Evolutionary conservation across 2,888 invertebrate genomes (phyloP), one percentile per base, ranked within the genome.

Genomic region (Melanostoma scalare): DNA sequence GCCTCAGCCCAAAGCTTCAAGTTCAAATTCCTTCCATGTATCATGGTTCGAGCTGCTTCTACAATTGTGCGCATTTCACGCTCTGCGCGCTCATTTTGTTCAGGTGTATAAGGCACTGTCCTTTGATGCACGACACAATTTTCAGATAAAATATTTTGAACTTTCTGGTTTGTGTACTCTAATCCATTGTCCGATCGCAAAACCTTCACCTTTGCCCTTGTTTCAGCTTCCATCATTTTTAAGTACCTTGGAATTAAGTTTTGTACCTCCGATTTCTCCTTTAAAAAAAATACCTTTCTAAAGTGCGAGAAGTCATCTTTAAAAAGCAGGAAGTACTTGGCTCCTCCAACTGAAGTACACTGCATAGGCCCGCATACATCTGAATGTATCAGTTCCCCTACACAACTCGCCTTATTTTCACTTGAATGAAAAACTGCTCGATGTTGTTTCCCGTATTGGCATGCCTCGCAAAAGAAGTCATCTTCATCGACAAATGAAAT

Each of bases 1-100:
- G 90, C 90, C 85, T 91, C 90, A 4, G 89, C 89, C 90, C 90
- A 91, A 4, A 89, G 84, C 20, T 86, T 85, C 48, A 86, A 71
- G 38, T 79, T 58, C 6, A 89, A 40, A 0, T 86, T 87, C 74
- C 76, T 85, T 8, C 69, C 63, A 81, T 86, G 75, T 31, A 86
- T 79, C 78, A 87, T 85, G 6, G 85, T 50, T 36, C 89, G 80
- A 31, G 88, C 88, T 20, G 88, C 86, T 85, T 89, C 89, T 89
- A 20, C 20, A 20, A 20, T 20, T 20, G 20, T 20, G 20, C 20
- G 20, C 20, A 20, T 20, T 20, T 20, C 88, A 6, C 89, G 84
- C 68, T 90, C 89, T 0, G 88, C 88, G 60, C 85, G 80, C 4
- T 89, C 89, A 85, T 91, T 91, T 85, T 90, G 89, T 82, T 89